These are phyloP conservation scores for Anthrax anthrax DNA, from an alignment of 2,888 invertebrate species.

Conservation along the genomic window DNA sequence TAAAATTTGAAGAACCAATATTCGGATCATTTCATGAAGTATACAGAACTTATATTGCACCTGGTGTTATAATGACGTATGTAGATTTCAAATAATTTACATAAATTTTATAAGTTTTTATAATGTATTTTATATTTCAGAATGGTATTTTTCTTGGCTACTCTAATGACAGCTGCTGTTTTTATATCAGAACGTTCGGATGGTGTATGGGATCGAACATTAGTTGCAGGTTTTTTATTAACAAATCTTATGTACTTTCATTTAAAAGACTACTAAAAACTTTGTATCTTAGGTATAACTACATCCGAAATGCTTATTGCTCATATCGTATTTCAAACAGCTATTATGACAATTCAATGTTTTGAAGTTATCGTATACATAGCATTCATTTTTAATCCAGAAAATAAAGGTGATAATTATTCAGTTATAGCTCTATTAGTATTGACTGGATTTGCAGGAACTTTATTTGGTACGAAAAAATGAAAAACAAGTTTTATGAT, in stretches of 20 bases:
- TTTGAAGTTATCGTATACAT: slow-evolving; percentile 35
- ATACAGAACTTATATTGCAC: slow-evolving; percentile 69
- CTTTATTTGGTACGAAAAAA: slow-evolving; percentile 49
- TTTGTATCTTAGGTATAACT: slow-evolving; percentile 41
- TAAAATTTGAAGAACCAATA: slow-evolving; percentile 53
- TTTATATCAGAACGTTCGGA: slow-evolving; percentile 68
- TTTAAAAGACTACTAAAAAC: background rate
- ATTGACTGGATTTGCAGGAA: slow-evolving; percentile 65
- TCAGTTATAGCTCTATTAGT: slow-evolving; percentile 49
- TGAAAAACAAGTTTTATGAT: background rate
- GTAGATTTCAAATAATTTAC: slow-evolving; percentile 20
- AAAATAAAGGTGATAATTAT: slow-evolving; percentile 31
- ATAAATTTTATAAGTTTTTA: slow-evolving; percentile 7
- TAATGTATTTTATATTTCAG: slow-evolving; percentile 35
- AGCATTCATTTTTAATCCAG: slow-evolving; percentile 31
- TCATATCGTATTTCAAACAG: slow-evolving; percentile 61
- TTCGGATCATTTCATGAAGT: slow-evolving; percentile 53
- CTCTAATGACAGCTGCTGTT: slow-evolving; percentile 67
- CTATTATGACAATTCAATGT: slow-evolving; percentile 58
- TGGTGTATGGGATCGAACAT: slow-evolving; percentile 75
- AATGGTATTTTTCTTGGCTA: slow-evolving; percentile 71
- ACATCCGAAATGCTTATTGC: slow-evolving; percentile 66
- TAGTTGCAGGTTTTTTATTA: slow-evolving; percentile 48
- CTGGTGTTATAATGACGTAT: slow-evolving; percentile 71
- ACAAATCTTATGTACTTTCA: slow-evolving; percentile 2